A percentile compares a stretch with the other conserved stretches of the same genome.
Evolutionary conservation across 2,888 invertebrate species (phyloP).

Genomic region (Tuta absoluta): DNA sequence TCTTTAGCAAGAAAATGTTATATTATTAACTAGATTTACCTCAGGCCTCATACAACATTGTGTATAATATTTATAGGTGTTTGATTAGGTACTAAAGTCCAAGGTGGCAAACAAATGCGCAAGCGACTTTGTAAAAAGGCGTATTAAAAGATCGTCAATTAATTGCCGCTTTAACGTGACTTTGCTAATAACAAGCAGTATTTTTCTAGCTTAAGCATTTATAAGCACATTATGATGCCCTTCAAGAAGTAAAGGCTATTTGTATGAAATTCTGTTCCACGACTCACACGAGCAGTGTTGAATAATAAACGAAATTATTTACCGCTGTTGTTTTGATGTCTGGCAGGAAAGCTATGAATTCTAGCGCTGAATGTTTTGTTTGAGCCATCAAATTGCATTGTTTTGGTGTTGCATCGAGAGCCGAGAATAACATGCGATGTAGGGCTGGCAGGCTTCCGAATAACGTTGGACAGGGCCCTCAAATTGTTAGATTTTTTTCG

Average conservation of each 20-base stretch:
- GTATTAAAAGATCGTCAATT: conserved; percentile 2
- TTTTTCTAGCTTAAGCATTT: background rate
- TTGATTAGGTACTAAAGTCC: conserved; percentile 7
- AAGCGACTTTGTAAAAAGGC: background rate
- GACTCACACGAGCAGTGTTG: background rate
- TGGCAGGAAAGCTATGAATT: conserved; percentile 11
- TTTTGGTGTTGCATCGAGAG: conserved; percentile 18
- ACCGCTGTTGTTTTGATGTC: conserved; percentile 7
- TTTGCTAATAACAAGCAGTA: conserved; percentile 8
- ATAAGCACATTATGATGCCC: background rate
- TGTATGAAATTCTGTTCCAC: background rate
- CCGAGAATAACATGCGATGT: conserved; percentile 24
- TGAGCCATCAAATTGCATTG: conserved; percentile 19
- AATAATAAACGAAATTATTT: conserved; percentile 6
- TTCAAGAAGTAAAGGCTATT: background rate
- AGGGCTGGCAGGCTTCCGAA: too few relatives aligned
- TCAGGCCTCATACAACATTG: conserved; percentile 8
- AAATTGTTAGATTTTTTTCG: too few relatives aligned
- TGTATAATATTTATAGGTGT: background rate
- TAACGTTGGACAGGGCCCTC: too few relatives aligned
- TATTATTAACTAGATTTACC: background rate
- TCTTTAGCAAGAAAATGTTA: background rate
- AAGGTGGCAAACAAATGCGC: conserved; percentile 7
- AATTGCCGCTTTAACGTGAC: background rate
- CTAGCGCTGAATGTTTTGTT: conserved; percentile 19